Percentiles rank a stretch among this genome's conserved stretches.
These are phyloP conservation scores for Poecile montanus DNA, from an alignment of 2,797 vertebrate genomes.

Conservation along the genomic window DNA sequence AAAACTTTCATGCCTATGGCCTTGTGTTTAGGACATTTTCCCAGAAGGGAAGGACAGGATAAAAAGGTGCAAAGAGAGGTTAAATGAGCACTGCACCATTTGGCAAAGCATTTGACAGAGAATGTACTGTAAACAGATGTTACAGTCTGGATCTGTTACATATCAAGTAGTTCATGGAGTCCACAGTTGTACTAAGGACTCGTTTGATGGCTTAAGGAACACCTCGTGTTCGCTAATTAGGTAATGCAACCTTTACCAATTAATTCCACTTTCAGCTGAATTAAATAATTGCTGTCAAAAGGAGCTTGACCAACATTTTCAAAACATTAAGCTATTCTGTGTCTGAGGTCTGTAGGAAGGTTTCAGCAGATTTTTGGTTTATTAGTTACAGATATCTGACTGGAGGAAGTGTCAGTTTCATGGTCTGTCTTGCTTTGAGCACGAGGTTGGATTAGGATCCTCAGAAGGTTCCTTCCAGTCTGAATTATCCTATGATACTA, in stretches of 20 bases:
- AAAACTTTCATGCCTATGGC: background rate
- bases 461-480: background rate
- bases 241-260: background rate
- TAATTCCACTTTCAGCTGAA: background rate
- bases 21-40: background rate
- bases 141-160: background rate
- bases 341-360: background rate
- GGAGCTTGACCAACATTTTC: background rate
- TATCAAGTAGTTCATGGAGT: background rate
- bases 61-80: background rate
- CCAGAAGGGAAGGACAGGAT: background rate
- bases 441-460: background rate
- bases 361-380: background rate
- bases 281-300: background rate
- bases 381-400: background rate
- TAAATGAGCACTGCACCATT: background rate
- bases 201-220: background rate
- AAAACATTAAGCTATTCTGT: background rate
- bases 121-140: background rate
- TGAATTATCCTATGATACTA: background rate
- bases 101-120: slow-evolving; percentile 2
- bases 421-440: background rate
- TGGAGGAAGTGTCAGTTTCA: background rate
- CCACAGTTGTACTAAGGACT: background rate
- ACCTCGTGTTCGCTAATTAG: background rate